Evolutionary conservation across 2,888 invertebrate genomes (phyloP).

Genomic region (Hedychridium roseum): DNA sequence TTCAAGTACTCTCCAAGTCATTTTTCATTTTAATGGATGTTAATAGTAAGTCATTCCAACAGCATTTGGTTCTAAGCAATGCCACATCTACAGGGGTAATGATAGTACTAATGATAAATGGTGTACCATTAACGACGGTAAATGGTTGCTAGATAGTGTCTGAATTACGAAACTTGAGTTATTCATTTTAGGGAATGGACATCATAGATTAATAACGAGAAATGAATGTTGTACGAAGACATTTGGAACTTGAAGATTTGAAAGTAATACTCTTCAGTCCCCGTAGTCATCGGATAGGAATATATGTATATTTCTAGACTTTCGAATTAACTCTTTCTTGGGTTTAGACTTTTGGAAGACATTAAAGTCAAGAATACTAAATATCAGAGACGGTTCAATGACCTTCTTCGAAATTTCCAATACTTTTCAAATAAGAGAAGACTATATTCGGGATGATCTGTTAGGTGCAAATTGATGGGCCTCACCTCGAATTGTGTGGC

Average conservation of each 20-base stretch:
- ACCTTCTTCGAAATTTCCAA: background rate
- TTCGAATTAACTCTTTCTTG: background rate
- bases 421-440: background rate
- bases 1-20: background rate
- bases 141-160: too few species aligned
- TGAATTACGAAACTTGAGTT: too few species aligned
- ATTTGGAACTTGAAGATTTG: background rate
- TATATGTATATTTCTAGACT: background rate
- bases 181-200: too few species aligned
- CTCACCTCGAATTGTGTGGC: slow-evolving; percentile 50
- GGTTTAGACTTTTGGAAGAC: background rate
- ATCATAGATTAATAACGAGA: background rate
- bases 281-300: background rate
- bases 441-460: too few species aligned
- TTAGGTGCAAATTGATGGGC: too few species aligned
- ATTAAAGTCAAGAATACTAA: background rate
- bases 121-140: background rate
- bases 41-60: background rate
- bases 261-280: background rate
- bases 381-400: background rate
- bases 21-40: slow-evolving; percentile 4
- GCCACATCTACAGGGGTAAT: background rate
- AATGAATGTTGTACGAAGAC: background rate
- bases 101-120: background rate
- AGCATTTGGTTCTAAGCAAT: background rate